phyloP scores from a whole-genome alignment of 2,888 invertebrate genomes.

The Uropetala carovei region DNA sequence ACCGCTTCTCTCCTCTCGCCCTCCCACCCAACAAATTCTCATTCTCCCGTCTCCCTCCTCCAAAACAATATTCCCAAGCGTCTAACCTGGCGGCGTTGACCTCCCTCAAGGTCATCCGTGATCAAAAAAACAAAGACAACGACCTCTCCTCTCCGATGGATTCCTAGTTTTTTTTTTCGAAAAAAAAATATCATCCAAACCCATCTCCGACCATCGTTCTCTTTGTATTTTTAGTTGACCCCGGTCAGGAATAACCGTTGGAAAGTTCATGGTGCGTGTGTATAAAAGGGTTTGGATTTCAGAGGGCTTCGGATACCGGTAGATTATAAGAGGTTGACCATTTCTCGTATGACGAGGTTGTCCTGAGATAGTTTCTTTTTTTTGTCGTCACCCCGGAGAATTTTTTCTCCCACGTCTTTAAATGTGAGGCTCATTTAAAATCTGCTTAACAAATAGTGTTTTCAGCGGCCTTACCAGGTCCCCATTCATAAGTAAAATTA shows the following conservation, averaged over 20 bases:
- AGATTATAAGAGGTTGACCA: neutral
- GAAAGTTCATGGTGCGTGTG: conserved; percentile 8
- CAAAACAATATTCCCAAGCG: conserved; percentile 38
- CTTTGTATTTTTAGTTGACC: conserved; percentile 62
- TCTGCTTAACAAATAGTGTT: neutral
- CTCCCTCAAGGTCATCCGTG: conserved; percentile 47
- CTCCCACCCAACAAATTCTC: neutral
- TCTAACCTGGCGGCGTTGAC: conserved; percentile 40
- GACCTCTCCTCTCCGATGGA: neutral
- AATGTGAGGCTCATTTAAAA: neutral
- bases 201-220: conserved; percentile 25
- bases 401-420: too few species aligned
- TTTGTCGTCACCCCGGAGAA: too few species aligned
- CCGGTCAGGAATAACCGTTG: conserved; percentile 64
- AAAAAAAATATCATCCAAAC: conserved; percentile 1
- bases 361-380: too few species aligned
- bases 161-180: conserved; percentile 27
- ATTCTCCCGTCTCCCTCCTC: neutral
- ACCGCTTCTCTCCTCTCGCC: neutral
- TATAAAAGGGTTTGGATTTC: neutral
- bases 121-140: conserved; percentile 42
- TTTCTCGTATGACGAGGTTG: neutral
- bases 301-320: neutral
- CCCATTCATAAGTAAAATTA: neutral
- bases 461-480: neutral